Base-by-base conservation (phyloP, 2,888 invertebrate genomes). In the Cheilosia scutellata region DNA sequence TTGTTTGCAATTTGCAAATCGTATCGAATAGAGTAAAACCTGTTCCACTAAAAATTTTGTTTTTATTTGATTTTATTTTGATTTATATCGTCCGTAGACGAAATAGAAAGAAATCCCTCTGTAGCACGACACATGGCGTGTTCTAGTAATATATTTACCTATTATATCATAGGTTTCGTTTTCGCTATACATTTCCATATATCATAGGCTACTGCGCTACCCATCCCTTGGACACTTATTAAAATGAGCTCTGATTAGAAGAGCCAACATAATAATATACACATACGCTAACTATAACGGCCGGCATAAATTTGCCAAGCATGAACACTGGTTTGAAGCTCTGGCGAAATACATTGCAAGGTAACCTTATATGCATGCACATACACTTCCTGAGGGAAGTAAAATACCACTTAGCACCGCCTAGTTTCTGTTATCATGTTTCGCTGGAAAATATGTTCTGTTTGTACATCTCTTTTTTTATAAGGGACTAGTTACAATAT, bases 121-220 rank as follows among this genome's bases (percentile, higher is more conserved):
- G 25, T 42, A 33, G 29, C 84, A 86, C 84, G 84, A 66, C 31
- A 86, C 9, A 55, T 80, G 40, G 84, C 80, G 80, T 86, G 84
- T 84, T 60, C 55, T 62, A 66, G 51, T 51, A 60, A 60, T 51
- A 65, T 72, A 44, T 44, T 72, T 79, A 79, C 51, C 27, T 51
- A 66, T 65, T 72, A 79, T 66, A 44, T 71, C 76, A 83, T 70
- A 60, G 62, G 80, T 80, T 76, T 65, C n/a, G 37, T 20, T 71
- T 16, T 72, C n/a, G 37, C 13, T 71, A 16, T 72, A 55, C 31
- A 51, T 60, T 53, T 75, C 40, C 79, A 71, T 75, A 65, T 49
- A 49, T 71, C 47, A 70, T 47, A 49, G 60, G 44, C 42, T 3
- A n/a, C 29, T 31, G 51, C 16, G 7, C 37, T 49, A 49, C 76